These are phyloP conservation scores for Tadarida brasiliensis DNA, from an alignment of 2,797 vertebrate species.

Conservation along the genomic window DNA sequence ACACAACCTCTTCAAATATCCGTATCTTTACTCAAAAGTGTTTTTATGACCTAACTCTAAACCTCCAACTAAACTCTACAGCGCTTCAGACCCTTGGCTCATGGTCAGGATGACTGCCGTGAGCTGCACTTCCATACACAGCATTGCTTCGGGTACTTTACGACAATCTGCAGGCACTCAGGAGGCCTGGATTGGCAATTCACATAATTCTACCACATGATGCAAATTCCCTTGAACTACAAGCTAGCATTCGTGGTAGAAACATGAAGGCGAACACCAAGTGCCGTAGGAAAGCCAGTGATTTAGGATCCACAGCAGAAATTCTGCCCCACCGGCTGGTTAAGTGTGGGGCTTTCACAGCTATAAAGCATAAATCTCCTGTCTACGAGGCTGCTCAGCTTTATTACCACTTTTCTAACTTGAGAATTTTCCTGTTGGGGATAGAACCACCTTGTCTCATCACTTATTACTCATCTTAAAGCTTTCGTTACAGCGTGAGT, in stretches of 20 bases:
- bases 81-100: slow-evolving; percentile 68
- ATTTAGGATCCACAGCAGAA: slow-evolving; percentile 81
- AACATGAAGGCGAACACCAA: slow-evolving; percentile 65
- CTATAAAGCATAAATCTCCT: slow-evolving; percentile 81
- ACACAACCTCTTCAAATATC: slow-evolving; percentile 56
- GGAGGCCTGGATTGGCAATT: slow-evolving; percentile 79
- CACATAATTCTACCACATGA: slow-evolving; percentile 70
- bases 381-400: slow-evolving; percentile 79
- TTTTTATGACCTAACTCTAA: slow-evolving; percentile 71
- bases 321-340: slow-evolving; percentile 78
- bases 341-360: slow-evolving; percentile 75
- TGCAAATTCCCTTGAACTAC: slow-evolving; percentile 77
- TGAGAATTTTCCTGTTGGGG: slow-evolving; percentile 78
- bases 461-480: slow-evolving; percentile 79
- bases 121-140: slow-evolving; percentile 66
- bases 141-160: slow-evolving; percentile 78
- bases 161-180: slow-evolving; percentile 76
- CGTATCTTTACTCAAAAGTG: slow-evolving; percentile 48
- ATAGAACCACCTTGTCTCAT: slow-evolving; percentile 73
- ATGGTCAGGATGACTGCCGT: slow-evolving; percentile 47
- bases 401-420: slow-evolving; percentile 82
- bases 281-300: slow-evolving; percentile 69
- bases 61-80: slow-evolving; percentile 67
- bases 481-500: slow-evolving; percentile 39
- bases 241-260: slow-evolving; percentile 72